Conservation (phyloP, 2,797 vertebrate species). For the Furcifer pardalis region DNA sequence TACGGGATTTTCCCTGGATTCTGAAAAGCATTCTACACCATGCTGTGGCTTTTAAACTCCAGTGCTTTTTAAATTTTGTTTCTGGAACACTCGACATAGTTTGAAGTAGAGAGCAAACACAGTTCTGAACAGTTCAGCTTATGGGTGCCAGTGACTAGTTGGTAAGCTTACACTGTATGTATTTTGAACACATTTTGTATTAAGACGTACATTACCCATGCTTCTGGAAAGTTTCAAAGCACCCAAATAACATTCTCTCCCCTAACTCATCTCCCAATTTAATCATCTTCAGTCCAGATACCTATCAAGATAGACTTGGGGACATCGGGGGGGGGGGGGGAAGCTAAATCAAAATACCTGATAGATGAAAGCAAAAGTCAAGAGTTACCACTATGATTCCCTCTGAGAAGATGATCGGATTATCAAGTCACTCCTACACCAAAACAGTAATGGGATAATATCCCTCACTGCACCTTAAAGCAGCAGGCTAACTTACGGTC, state of each 20-base stretch:
- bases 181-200: neutral
- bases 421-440: neutral
- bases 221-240: neutral
- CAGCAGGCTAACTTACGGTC: neutral
- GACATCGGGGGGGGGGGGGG: too few relatives aligned
- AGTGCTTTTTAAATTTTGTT: neutral
- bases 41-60: conserved; percentile 29
- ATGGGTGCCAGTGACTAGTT: neutral
- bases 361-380: neutral
- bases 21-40: conserved; percentile 1
- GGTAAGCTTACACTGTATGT: neutral
- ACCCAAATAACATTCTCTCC: neutral
- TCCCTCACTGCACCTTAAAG: neutral
- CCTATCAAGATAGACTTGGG: too few relatives aligned
- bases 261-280: too few relatives aligned
- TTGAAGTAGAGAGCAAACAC: neutral
- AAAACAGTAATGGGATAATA: neutral
- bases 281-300: too few relatives aligned
- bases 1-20: conserved; percentile 15
- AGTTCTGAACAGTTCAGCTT: neutral
- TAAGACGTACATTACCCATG: neutral
- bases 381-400: neutral
- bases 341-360: neutral
- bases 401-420: neutral
- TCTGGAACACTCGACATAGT: neutral